Evolutionary conservation across 2,113 vertebrate genomes (phyloP).

Genomic region (Pseudonaja textilis): DNA sequence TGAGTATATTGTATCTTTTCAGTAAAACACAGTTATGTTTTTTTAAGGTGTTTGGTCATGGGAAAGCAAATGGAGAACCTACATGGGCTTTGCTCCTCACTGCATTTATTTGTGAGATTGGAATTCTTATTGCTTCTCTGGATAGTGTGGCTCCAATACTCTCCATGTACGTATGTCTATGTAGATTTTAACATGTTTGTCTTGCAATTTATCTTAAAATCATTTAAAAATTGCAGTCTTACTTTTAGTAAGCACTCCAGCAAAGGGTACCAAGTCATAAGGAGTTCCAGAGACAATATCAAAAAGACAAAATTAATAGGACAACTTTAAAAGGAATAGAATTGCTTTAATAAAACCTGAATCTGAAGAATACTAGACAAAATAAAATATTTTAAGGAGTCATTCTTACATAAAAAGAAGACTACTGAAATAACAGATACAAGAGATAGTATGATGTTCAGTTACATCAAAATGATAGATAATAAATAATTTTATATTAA

Average conservation of each 20-base stretch:
- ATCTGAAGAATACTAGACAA: not conserved
- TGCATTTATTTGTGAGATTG: conserved; percentile 89
- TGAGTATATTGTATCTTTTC: not conserved
- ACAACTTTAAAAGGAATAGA: not conserved
- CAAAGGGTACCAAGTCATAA: not conserved
- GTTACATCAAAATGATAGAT: not conserved
- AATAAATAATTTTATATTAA: not conserved
- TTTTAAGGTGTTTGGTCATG: conserved; percentile 85
- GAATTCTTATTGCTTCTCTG: conserved; percentile 93
- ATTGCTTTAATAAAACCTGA: not conserved
- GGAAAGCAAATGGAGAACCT: conserved; percentile 93
- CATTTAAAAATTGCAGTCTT: not conserved
- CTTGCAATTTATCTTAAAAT: not conserved
- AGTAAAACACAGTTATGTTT: not conserved
- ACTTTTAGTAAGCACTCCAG: not conserved
- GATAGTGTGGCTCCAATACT: conserved; percentile 95
- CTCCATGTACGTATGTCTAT: conserved; percentile 82
- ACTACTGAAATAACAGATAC: not conserved
- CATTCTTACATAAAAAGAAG: not conserved
- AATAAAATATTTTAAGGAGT: not conserved
- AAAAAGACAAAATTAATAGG: not conserved
- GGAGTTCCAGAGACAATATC: not conserved
- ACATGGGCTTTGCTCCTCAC: conserved; percentile 95
- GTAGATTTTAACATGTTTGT: conserved; percentile 1
- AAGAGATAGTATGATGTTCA: not conserved